Evolutionary conservation across 1,140 invertebrate genomes (phyloP), one percentile per base, ranked within the genome.

Genomic region (Tetramorium parvispinum): DNA sequence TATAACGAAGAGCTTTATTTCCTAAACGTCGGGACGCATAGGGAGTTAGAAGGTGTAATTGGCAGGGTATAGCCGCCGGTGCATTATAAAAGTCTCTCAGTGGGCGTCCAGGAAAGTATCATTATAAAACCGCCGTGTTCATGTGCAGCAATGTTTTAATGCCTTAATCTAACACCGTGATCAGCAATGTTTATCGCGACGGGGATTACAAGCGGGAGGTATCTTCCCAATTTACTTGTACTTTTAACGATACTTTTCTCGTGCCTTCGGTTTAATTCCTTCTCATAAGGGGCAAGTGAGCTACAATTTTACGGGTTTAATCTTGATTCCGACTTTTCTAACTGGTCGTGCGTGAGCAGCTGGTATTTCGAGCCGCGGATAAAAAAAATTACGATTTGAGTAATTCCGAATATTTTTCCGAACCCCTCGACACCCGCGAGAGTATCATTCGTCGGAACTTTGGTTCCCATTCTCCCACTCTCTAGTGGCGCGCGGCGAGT

Each of bases 401-500:
- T 3, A 4, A 81, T 53, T 68, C 6, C 3, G 6, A 27, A 43
- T 43, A 70, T 75, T 83, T 83, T 65, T 65, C 13, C 10, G 27
- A 7, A 46, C 40, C 2, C 2, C 1, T 32, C 43, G 16, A 53
- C 16, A 51, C 24, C 59, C 66, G 53, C 53, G 66, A 43, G 51
- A 46, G 79, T 82, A 57, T 59, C 70, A 61, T 27, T 85, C 57
- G 57, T 51, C 53, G 71, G 85, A 73, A 88, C 75, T 68, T 78
- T 83, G 87, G 43, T 87, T 83, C 77, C 75, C 77, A 70, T 89
- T 87, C 57, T 70, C 77, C 85, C 76, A 88, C 88, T 91, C 51
- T 88, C 77, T 86, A 91, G 89, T 91, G 88, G 88, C 91, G 86
- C 59, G 79, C 71, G 75, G 71, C 88, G 86, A 83, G 91, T 92